Conservation (phyloP, 2,797 vertebrate genomes). For the Hypotaenidia philippensis region DNA sequence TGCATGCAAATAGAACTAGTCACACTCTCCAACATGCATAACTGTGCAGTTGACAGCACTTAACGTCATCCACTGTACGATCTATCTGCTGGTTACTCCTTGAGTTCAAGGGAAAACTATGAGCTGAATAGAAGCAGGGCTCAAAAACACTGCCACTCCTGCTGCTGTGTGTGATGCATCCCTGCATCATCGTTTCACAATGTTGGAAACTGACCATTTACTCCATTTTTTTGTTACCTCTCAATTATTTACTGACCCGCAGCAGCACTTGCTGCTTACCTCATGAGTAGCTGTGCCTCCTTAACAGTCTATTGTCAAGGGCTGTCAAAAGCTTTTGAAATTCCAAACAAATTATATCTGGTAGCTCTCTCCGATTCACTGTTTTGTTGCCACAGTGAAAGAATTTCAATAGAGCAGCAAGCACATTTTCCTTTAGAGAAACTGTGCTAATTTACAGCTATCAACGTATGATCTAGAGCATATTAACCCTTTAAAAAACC, state of each 20-base stretch:
- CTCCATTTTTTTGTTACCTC: neutral
- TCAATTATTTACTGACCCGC: neutral
- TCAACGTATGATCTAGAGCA: neutral
- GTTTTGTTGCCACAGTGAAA: slow-evolving; percentile 30
- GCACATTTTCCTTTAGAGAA: slow-evolving; percentile 5
- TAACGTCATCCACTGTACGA: neutral
- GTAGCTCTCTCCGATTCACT: neutral
- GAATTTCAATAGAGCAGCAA: slow-evolving; percentile 31
- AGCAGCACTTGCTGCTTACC: neutral
- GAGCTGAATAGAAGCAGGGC: neutral
- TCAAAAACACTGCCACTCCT: neutral
- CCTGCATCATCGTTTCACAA: neutral
- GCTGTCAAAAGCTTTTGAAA: slow-evolving; percentile 44
- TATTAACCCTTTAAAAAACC: slow-evolving; percentile 2
- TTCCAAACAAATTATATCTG: slow-evolving; percentile 21
- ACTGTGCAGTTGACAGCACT: neutral
- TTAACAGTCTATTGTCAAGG: neutral
- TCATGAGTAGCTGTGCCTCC: neutral
- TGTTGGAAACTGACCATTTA: neutral
- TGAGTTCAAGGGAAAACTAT: neutral
- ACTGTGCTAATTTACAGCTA: slow-evolving; percentile 34
- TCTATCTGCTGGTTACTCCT: neutral
- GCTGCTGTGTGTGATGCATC: neutral
- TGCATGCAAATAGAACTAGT: neutral
- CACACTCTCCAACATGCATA: neutral